Conservation (phyloP, 1,140 invertebrate genomes). For the Caenorhabditis briggsae region DNA sequence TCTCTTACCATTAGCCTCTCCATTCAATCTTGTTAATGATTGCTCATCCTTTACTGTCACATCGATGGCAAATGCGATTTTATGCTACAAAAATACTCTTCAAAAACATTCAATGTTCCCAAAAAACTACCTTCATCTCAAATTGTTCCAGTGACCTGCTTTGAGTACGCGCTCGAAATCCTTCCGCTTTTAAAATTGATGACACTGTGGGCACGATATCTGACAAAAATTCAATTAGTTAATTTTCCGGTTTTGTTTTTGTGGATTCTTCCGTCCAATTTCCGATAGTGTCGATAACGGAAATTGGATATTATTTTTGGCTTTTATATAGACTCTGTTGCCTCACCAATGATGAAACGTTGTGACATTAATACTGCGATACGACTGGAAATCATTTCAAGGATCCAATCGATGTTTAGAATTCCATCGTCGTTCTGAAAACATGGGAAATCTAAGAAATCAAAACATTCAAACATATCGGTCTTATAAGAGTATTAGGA, state of each 20-base stretch:
- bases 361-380: constrained; percentile 6
- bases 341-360: constrained; percentile 27
- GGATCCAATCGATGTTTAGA: constrained; percentile 29
- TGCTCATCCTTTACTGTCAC: constrained; percentile 24
- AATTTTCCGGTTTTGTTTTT: background rate
- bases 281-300: background rate
- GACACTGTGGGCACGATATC: constrained; percentile 36
- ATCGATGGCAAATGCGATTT: constrained; percentile 5
- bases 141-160: constrained; percentile 1
- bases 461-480: no score
- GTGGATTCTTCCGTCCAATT: background rate
- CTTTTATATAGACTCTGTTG: background rate
- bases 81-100: background rate
- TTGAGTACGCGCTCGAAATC: background rate
- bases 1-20: constrained; percentile 28
- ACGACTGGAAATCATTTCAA: constrained; percentile 26
- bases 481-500: no score
- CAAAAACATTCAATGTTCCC: no score
- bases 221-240: constrained; percentile 45
- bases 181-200: constrained; percentile 49
- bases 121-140: constrained; percentile 8
- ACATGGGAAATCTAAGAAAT: no score
- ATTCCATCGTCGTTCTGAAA: constrained; percentile 48
- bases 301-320: constrained; percentile 39
- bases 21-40: constrained; percentile 5